Conservation (phyloP, 2,888 invertebrate species). For the Paralinhomoeus sp. region DNA sequence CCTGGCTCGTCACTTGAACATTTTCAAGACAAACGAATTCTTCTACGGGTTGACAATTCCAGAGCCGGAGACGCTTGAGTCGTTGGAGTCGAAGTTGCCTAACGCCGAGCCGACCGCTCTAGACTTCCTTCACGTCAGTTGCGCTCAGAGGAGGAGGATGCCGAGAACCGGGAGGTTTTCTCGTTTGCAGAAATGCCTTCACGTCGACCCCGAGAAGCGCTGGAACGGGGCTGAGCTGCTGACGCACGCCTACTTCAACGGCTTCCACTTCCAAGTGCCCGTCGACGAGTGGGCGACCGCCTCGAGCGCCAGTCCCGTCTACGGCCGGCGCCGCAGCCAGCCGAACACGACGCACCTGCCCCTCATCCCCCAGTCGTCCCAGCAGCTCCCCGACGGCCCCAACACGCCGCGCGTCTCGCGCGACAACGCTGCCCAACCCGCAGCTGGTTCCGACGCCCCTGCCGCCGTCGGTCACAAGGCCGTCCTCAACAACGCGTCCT, state of each 20-base stretch:
- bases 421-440: no score
- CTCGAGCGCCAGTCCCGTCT: not conserved
- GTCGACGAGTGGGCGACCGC: not conserved
- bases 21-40: slow-evolving; percentile 84
- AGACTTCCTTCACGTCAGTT: slow-evolving; percentile 58
- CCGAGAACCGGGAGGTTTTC: not conserved
- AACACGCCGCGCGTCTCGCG: no score
- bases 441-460: no score
- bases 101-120: slow-evolving; percentile 44
- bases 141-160: not conserved
- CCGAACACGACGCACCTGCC: no score
- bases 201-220: slow-evolving; percentile 71
- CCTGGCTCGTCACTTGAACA: slow-evolving; percentile 72
- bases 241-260: slow-evolving; percentile 70
- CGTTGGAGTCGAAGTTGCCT: slow-evolving; percentile 64
- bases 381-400: no score
- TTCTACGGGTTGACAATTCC: slow-evolving; percentile 74
- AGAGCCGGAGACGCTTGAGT: slow-evolving; percentile 56
- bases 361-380: no score
- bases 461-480: no score
- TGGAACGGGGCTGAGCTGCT: slow-evolving; percentile 75
- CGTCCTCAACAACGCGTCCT: no score
- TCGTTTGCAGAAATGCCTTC: slow-evolving; percentile 54
- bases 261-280: slow-evolving; percentile 56
- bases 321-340: no score